Base-by-base conservation (phyloP, 1,140 invertebrate species). In the Lethrus apterus region DNA sequence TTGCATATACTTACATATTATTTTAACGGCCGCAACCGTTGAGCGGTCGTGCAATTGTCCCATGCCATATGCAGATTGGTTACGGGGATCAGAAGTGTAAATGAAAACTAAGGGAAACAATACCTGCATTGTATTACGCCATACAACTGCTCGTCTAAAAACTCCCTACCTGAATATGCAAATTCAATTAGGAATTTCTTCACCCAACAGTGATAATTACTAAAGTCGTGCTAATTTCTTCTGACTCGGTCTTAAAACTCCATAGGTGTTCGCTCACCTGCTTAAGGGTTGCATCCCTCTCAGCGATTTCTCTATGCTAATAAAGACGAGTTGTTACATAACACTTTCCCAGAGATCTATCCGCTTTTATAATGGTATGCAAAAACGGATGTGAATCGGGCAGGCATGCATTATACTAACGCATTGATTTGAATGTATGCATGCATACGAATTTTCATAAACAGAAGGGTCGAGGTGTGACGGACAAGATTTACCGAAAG, bases 381-480 rank as follows among this genome's bases (percentile, higher is more conserved):
- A 47, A 40, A 41, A 32, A 47, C 10, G 46, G 46, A 47, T 47
- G 46, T 24, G 26, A 18, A 47, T 18, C 46, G 21, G 18, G 35
- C 46, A 32, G 36, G 46, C 46, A 31, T 47, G 46, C 46, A 47
- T 47, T 47, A 47, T 42, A 42, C 15, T 23, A 23, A 26, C 21
- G 36, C 15, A 47, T 31, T 40, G 17, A 41, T 41, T 47, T 47
- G 40, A 47, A 47, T 38, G 35, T 41, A 47, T 47, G 40, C 40
- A 30, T 42, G 46, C 36, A 47, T 47, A 47, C 41, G 46, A 47
- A 47, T 47, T 33, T 47, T 24, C 19, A 47, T 47, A 47, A 47
- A 47, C 46, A 47, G 46, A 24, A 47, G 30, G 46, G 46, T 41
- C 40, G 35, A 47, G 46, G 46, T 47, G 46, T 47, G 46, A 47